Percentiles rank a stretch among this genome's conserved stretches.
Conservation (phyloP, 2,888 invertebrate genomes). For the Drosophila austrosaltans region DNA sequence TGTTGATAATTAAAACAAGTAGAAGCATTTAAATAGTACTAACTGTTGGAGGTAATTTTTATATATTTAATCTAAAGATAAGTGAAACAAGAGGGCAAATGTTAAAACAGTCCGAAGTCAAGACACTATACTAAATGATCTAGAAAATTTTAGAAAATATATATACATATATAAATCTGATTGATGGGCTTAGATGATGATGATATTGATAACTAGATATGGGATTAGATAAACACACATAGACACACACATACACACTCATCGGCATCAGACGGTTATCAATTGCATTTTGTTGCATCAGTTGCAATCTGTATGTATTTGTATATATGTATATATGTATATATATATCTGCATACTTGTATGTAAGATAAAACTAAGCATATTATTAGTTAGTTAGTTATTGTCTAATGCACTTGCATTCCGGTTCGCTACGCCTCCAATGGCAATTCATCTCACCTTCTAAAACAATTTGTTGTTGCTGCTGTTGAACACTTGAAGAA, state of each 20-base stretch:
- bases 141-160: too few relatives aligned
- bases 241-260: too few relatives aligned
- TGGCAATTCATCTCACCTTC: constrained; percentile 39
- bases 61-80: not conserved
- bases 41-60: not conserved
- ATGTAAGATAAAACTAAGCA: constrained; percentile 3
- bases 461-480: constrained; percentile 8
- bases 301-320: too few relatives aligned
- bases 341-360: not conserved
- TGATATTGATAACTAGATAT: not conserved
- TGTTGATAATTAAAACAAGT: not conserved
- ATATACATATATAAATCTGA: not conserved
- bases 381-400: constrained; percentile 17
- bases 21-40: too few relatives aligned
- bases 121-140: too few relatives aligned
- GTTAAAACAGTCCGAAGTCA: not conserved
- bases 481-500: not conserved
- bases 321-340: not conserved
- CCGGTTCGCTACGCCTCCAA: constrained; percentile 34
- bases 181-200: not conserved
- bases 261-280: not conserved
- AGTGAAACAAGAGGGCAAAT: not conserved
- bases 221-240: not conserved
- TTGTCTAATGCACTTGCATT: constrained; percentile 30
- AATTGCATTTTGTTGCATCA: not conserved